These are phyloP conservation scores for Entomobrya proxima DNA, from an alignment of 2,888 invertebrate genomes.

Conservation along the genomic window DNA sequence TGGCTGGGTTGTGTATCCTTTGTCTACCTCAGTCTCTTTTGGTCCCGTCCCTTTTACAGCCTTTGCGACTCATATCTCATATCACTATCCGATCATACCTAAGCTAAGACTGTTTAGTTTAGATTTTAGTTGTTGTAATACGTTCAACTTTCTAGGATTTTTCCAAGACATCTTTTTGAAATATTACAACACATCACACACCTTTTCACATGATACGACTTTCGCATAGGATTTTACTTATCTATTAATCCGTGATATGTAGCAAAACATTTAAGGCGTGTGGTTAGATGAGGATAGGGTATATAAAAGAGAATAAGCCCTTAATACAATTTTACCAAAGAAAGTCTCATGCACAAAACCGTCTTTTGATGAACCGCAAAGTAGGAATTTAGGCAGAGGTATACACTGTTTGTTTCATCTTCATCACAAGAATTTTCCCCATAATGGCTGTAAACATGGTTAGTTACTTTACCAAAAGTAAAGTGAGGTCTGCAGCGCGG, in stretches of 20 bases:
- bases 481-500: not conserved
- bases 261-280: constrained; percentile 30
- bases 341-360: not conserved
- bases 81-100: not conserved
- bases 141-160: not conserved
- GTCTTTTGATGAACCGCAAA: constrained; percentile 51
- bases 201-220: not conserved
- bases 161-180: not conserved
- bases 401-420: constrained; percentile 47
- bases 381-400: constrained; percentile 45
- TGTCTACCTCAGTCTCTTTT: constrained; percentile 17
- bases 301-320: not conserved
- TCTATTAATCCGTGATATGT: not conserved
- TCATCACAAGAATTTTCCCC: constrained; percentile 24
- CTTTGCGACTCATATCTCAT: too few relatives aligned
- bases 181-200: not conserved
- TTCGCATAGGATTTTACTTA: not conserved
- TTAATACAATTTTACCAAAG: not conserved
- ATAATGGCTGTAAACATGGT: constrained; percentile 37
- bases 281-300: not conserved
- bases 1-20: not conserved
- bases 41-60: constrained; percentile 49
- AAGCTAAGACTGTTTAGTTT: not conserved
- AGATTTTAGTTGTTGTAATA: too few relatives aligned
- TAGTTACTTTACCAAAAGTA: constrained; percentile 37